Percentiles rank a stretch among this genome's conserved stretches.
These are phyloP conservation scores for Campylomormyrus tamandua DNA, from an alignment of 2,113 vertebrate genomes.

Conservation along the genomic window DNA sequence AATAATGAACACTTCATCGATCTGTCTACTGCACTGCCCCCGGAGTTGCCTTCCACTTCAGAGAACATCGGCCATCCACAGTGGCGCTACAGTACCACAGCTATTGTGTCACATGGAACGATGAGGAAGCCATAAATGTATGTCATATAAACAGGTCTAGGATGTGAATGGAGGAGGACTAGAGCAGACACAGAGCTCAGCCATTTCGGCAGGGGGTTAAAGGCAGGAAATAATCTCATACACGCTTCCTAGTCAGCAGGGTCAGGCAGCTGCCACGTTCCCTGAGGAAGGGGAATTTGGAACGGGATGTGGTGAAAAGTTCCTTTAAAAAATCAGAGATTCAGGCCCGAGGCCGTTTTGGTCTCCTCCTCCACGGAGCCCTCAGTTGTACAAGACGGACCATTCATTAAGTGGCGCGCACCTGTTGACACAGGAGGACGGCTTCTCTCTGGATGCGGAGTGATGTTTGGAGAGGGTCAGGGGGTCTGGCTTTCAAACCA, in stretches of 20 bases:
- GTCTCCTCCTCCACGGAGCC: neutral
- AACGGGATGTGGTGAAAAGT: neutral
- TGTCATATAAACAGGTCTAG: neutral
- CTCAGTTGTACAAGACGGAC: neutral
- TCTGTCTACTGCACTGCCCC: neutral
- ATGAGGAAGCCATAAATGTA: neutral
- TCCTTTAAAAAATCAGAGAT: neutral
- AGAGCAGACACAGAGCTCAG: neutral
- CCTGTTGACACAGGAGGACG: neutral
- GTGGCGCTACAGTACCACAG: neutral
- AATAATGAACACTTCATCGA: neutral
- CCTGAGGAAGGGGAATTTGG: neutral
- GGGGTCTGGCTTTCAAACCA: constrained; percentile 5
- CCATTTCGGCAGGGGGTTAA: neutral
- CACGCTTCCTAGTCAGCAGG: neutral
- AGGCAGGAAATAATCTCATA: neutral
- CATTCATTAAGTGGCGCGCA: neutral
- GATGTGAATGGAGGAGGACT: neutral
- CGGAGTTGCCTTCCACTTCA: neutral
- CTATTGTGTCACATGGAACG: neutral
- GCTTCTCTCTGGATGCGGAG: neutral
- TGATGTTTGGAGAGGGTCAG: constrained; percentile 7
- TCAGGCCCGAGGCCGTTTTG: neutral
- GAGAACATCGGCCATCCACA: neutral
- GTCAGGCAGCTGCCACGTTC: neutral